Base-by-base conservation (phyloP, 2,888 invertebrate genomes). In the Tupiocoris notatus region DNA sequence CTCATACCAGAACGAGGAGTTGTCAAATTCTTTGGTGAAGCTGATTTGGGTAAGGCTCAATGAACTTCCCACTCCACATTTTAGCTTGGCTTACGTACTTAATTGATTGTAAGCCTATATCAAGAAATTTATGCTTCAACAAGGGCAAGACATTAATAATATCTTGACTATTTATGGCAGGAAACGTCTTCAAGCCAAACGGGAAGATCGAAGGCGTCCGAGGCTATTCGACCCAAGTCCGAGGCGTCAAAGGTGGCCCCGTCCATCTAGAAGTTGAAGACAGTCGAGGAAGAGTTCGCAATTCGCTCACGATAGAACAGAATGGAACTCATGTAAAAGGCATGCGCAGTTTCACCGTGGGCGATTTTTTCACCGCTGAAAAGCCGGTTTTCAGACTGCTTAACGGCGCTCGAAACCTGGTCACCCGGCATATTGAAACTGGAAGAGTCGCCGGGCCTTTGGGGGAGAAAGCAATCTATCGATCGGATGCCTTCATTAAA, bases 21-120 rank as follows among this genome's bases (percentile, higher is more conserved):
- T 0, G 86, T 94, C 0, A 94, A 94, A 83, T 91, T 95, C 82
- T 91, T 89, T 78, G 94, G 94, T 0, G 86, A 88, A 61, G 88
- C 92, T 0, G 92, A 93, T 82, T 85, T 95, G 79, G 93, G 92
- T 81, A 88, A 90, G 78, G 6, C 24, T 56, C 18, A 56, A 39
- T 12, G 39, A 12, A 39, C 3, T 39, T n/a, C n/a, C n/a, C n/a
- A n/a, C n/a, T 39, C 39, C 39, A 39, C 6, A 39, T 39, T 39
- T 39, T 39, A n/a, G n/a, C n/a, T n/a, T n/a, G n/a, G n/a, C n/a
- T n/a, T n/a, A n/a, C n/a, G n/a, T n/a, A n/a, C n/a, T n/a, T n/a
- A n/a, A n/a, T n/a, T n/a, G n/a, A n/a, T n/a, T n/a, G n/a, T n/a
- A n/a, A n/a, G n/a, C n/a, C n/a, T n/a, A n/a, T n/a, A n/a, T n/a